Evolutionary conservation across 2,113 vertebrate genomes (phyloP).

Genomic region (Rallus limicola): DNA sequence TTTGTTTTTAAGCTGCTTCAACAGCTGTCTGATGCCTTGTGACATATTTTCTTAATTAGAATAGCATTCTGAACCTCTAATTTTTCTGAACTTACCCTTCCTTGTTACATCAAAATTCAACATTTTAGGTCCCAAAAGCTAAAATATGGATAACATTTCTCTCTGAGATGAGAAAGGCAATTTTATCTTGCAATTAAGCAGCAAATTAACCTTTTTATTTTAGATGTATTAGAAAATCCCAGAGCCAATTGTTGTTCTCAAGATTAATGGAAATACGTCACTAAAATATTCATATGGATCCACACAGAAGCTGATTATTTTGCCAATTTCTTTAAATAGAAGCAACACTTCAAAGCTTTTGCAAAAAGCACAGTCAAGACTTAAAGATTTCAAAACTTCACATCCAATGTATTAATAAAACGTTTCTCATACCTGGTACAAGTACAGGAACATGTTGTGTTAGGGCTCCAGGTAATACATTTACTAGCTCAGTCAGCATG

Average conservation of each 20-base stretch:
- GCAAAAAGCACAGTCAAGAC: not conserved
- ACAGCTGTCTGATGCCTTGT: not conserved
- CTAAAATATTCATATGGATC: not conserved
- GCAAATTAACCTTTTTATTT: not conserved
- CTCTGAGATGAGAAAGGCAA: not conserved
- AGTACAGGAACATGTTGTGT: constrained; percentile 94
- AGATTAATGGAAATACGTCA: not conserved
- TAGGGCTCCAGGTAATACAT: constrained; percentile 94
- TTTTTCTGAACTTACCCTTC: not conserved
- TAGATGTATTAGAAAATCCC: not conserved
- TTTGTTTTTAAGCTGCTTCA: not conserved
- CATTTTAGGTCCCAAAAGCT: not conserved
- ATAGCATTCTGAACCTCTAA: not conserved
- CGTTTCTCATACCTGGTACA: constrained; percentile 87
- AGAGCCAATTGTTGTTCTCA: not conserved
- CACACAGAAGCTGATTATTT: not conserved
- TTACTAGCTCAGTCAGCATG: constrained; percentile 97
- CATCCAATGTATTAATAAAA: not conserved
- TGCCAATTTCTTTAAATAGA: not conserved
- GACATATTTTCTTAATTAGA: not conserved
- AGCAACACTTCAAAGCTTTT: not conserved
- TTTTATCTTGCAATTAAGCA: not conserved
- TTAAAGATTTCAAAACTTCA: not conserved
- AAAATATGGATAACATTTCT: not conserved
- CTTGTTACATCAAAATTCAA: not conserved